Conservation (phyloP, 37 sponge, comb jelly and placozoan species). For the Ephydatia muelleri region DNA sequence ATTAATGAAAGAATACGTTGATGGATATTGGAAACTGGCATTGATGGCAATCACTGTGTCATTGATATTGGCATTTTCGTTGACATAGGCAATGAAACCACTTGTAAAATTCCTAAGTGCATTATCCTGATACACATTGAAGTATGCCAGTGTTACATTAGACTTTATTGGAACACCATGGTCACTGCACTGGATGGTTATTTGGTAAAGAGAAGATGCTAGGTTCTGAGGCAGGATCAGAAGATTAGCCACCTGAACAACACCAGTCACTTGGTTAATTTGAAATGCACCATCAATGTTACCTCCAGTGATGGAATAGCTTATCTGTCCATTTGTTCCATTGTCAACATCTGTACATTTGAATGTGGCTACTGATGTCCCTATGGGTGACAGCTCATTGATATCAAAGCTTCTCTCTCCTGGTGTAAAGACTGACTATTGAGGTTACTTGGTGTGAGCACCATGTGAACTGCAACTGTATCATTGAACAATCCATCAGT, state of each 20-base stretch:
- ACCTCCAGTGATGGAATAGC: conserved; percentile 52
- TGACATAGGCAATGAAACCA: conserved; percentile 25
- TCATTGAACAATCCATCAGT: conserved; percentile 29
- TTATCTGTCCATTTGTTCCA: conserved; percentile 50
- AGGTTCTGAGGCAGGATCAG: conserved; percentile 44
- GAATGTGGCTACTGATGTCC: conserved; percentile 25
- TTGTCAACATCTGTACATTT: conserved; percentile 56
- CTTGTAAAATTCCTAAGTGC: conserved; percentile 13
- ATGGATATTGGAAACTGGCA: no score
- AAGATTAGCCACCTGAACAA: conserved; percentile 14
- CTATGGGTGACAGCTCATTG: conserved; percentile 40
- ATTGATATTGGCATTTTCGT: conserved; percentile 85
- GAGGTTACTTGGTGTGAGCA: conserved; percentile 49
- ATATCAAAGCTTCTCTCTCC: conserved; percentile 14
- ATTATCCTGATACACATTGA: conserved; percentile 41
- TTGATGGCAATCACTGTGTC: no score
- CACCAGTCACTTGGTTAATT: conserved; percentile 51
- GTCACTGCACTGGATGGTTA: conserved; percentile 42
- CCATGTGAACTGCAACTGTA: not conserved
- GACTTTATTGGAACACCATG: conserved; percentile 46
- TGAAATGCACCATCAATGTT: conserved; percentile 31
- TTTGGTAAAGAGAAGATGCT: not conserved
- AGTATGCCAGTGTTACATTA: conserved; percentile 14
- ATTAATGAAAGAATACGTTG: no score
- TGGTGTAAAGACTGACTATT: conserved; percentile 22